These are phyloP conservation scores for Euplagia quadripunctaria DNA, from an alignment of 2,888 invertebrate species.

Conservation along the genomic window DNA sequence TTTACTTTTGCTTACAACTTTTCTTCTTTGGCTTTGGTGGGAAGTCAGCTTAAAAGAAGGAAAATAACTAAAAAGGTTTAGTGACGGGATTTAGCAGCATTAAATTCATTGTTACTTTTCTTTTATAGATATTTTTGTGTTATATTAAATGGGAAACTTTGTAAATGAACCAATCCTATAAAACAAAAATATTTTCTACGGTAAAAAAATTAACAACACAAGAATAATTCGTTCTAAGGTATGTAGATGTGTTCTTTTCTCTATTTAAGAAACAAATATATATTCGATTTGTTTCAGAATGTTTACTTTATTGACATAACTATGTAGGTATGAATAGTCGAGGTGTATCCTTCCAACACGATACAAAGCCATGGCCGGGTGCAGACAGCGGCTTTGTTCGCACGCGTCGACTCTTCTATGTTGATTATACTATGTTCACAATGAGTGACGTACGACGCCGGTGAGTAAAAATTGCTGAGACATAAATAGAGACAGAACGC, in stretches of 20 bases:
- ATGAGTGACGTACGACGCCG: constrained; percentile 17
- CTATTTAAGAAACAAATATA: background rate
- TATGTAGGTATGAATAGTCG: background rate
- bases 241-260: background rate
- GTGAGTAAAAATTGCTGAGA: constrained; percentile 16
- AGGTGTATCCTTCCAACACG: constrained; percentile 5
- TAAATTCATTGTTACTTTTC: too few species aligned
- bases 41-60: too few species aligned
- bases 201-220: too few species aligned
- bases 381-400: constrained; percentile 39
- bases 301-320: background rate
- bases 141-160: too few species aligned
- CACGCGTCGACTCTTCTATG: constrained; percentile 26
- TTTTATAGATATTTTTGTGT: too few species aligned
- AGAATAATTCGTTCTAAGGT: background rate
- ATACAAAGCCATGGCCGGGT: constrained; percentile 21
- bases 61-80: too few species aligned
- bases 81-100: too few species aligned
- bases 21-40: too few species aligned
- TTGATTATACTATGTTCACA: constrained; percentile 28
- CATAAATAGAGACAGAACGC: constrained; percentile 6
- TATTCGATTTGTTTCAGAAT: background rate
- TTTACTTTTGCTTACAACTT: too few species aligned
- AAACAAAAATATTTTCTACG: too few species aligned
- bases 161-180: too few species aligned